These are phyloP conservation scores for Atherinomorus stipes DNA, from an alignment of 2,113 vertebrate genomes.

Conservation along the genomic window DNA sequence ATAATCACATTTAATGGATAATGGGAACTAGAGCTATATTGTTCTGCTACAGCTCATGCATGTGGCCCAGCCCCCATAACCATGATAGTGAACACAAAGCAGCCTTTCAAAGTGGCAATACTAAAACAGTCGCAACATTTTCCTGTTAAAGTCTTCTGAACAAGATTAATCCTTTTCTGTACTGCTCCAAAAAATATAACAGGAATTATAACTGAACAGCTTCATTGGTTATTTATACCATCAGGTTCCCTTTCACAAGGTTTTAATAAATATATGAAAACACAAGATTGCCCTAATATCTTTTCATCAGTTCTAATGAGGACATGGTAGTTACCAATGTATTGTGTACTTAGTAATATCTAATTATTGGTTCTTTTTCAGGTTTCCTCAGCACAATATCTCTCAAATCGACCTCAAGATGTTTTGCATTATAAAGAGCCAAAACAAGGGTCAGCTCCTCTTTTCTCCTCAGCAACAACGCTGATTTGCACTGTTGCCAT, in stretches of 20 bases:
- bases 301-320: background rate
- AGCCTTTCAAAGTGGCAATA: slow-evolving; percentile 46
- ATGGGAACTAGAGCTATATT: slow-evolving; percentile 57
- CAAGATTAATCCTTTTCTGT: slow-evolving; percentile 3
- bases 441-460: slow-evolving; percentile 50
- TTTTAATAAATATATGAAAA: slow-evolving; percentile 21
- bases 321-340: background rate
- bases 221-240: slow-evolving; percentile 12
- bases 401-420: slow-evolving; percentile 13
- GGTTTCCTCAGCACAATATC: background rate
- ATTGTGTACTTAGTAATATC: background rate
- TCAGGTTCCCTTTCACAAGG: background rate
- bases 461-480: slow-evolving; percentile 74
- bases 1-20: slow-evolving; percentile 74
- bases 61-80: slow-evolving; percentile 37
- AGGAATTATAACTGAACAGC: background rate
- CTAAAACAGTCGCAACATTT: slow-evolving; percentile 36
- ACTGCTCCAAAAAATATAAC: slow-evolving; percentile 9
- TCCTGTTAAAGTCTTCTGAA: slow-evolving; percentile 22
- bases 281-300: background rate
- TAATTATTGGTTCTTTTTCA: slow-evolving; percentile 2
- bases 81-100: slow-evolving; percentile 61
- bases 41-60: slow-evolving; percentile 40
- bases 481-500: slow-evolving; percentile 73
- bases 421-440: slow-evolving; percentile 43